Evolutionary conservation across 1,140 invertebrate genomes (phyloP).

Genomic region (Orius insidiosus): DNA sequence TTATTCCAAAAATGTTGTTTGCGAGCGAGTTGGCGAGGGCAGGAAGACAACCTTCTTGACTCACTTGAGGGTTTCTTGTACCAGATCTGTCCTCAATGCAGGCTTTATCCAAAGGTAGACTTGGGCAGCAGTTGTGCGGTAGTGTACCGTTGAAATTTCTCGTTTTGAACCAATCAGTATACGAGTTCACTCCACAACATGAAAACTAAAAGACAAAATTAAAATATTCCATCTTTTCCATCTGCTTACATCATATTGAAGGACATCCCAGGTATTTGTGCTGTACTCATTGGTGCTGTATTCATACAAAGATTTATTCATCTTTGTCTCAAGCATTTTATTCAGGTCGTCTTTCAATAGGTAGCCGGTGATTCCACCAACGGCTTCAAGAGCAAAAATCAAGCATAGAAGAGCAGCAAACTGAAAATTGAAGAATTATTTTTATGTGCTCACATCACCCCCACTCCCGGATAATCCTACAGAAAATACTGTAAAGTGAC

Average conservation of each 20-base stretch:
- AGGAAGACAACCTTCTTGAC: slow-evolving; percentile 42
- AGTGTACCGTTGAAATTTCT: slow-evolving; percentile 34
- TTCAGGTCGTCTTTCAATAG: slow-evolving; percentile 53
- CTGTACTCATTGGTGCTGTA: slow-evolving; percentile 42
- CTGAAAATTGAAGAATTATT: slow-evolving; percentile 30
- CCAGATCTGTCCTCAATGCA: slow-evolving; percentile 29
- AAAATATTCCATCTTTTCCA: background rate
- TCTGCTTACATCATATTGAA: slow-evolving; percentile 57
- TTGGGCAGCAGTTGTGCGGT: slow-evolving; percentile 49
- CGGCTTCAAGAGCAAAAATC: slow-evolving; percentile 70
- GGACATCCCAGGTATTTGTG: slow-evolving; percentile 50
- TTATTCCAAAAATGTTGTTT: slow-evolving; percentile 50
- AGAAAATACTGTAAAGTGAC: no score
- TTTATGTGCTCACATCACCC: no score
- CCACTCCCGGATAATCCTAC: no score
- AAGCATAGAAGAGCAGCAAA: slow-evolving; percentile 65
- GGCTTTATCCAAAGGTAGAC: slow-evolving; percentile 31
- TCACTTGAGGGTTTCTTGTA: slow-evolving; percentile 7
- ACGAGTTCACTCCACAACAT: slow-evolving; percentile 59
- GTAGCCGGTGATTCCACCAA: slow-evolving; percentile 69
- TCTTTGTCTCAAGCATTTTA: slow-evolving; percentile 40
- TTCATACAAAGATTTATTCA: slow-evolving; percentile 47
- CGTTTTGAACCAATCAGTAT: slow-evolving; percentile 42
- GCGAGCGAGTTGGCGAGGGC: slow-evolving; percentile 43
- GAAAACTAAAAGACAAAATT: slow-evolving; percentile 4